phyloP scores from a whole-genome alignment of 1,140 invertebrate species.

The Euborellia annulipes region DNA sequence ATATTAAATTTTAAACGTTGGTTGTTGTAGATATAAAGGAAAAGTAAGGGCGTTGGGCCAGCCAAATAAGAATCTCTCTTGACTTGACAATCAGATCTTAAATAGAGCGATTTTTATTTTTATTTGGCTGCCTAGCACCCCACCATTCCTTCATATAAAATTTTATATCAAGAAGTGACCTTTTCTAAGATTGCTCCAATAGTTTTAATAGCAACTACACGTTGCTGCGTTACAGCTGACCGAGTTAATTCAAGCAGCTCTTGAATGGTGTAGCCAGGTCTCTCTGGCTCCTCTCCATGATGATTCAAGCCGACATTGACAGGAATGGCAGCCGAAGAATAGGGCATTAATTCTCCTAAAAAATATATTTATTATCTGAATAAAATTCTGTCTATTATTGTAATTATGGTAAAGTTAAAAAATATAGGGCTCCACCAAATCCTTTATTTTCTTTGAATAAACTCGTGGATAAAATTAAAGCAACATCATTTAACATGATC shows the following conservation, averaged over 20 bases:
- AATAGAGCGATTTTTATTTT: background rate
- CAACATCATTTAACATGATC: too few relatives aligned
- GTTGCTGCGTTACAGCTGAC: conserved; percentile 55
- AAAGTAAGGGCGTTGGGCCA: too few relatives aligned
- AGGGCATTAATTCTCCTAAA: conserved; percentile 50
- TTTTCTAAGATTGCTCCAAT: conserved; percentile 65
- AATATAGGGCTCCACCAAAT: too few relatives aligned
- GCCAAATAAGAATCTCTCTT: too few relatives aligned
- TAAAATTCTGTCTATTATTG: too few relatives aligned
- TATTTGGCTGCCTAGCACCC: conserved; percentile 25
- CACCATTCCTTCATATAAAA: conserved; percentile 29
- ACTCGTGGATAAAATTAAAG: too few relatives aligned
- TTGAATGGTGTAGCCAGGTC: conserved; percentile 73
- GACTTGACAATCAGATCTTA: too few relatives aligned
- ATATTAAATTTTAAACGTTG: conserved; percentile 4
- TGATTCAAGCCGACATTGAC: conserved; percentile 59
- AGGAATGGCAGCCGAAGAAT: conserved; percentile 39
- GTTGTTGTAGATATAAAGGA: too few relatives aligned
- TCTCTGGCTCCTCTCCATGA: conserved; percentile 78
- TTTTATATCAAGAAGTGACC: conserved; percentile 24
- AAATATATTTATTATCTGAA: conserved; percentile 33
- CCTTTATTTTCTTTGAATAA: too few relatives aligned
- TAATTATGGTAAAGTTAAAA: too few relatives aligned
- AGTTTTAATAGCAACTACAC: conserved; percentile 57
- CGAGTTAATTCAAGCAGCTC: conserved; percentile 64